phyloP scores from a whole-genome alignment of 2,113 vertebrate species.

The Hyperopisus bebe region DNA sequence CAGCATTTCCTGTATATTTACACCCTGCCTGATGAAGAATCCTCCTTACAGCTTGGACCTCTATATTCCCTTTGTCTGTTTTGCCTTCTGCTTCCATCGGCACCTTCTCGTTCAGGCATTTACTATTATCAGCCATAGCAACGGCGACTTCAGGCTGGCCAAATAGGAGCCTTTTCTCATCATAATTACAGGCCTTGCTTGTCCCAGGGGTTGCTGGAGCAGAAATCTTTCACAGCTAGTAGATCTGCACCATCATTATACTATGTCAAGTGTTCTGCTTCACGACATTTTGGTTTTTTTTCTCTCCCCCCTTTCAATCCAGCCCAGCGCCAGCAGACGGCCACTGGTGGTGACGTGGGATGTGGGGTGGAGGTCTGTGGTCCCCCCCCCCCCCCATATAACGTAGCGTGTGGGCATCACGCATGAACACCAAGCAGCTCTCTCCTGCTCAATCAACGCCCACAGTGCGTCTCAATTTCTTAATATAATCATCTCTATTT shows the following conservation, averaged over 20 bases:
- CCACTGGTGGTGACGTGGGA: neutral
- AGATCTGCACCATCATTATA: neutral
- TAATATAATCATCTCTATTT: neutral
- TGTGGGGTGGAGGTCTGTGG: neutral
- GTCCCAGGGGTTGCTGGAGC: neutral
- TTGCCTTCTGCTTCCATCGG: neutral
- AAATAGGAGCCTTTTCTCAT: neutral
- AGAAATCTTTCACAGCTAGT: constrained; percentile 1
- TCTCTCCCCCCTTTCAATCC: neutral
- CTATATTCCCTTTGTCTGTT: neutral
- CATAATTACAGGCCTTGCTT: neutral
- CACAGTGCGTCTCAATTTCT: neutral
- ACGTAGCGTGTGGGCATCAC: neutral
- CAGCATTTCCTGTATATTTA: neutral
- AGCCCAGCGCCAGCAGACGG: neutral
- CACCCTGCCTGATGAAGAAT: neutral
- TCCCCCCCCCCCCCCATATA: neutral
- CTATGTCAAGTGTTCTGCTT: neutral
- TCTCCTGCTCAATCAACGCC: neutral
- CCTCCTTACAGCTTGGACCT: neutral
- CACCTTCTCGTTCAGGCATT: neutral
- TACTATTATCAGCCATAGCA: constrained; percentile 9
- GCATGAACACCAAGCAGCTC: neutral
- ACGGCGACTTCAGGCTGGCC: neutral
- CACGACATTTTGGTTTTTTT: neutral